Conservation (phyloP, 2,888 invertebrate species). For the Eristalinus sepulchralis region DNA sequence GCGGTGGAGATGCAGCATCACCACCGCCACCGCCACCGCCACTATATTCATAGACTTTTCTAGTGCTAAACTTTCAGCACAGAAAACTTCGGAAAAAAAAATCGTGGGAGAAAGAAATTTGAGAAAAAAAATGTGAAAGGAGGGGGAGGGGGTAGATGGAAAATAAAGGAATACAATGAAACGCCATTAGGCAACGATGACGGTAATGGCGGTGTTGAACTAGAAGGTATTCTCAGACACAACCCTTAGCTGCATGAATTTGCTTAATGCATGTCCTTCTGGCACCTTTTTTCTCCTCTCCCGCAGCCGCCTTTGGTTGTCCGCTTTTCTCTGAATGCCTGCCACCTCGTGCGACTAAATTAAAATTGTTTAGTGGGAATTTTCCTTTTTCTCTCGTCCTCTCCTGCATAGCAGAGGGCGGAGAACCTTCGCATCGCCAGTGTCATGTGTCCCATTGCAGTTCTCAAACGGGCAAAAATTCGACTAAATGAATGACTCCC, state of each 20-base stretch:
- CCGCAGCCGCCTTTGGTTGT: neutral
- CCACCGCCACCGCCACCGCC: neutral
- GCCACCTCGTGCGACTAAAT: conserved; percentile 51
- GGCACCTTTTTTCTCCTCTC: conserved; percentile 33
- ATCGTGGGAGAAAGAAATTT: neutral
- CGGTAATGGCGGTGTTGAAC: conserved; percentile 35
- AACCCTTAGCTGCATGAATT: conserved; percentile 49
- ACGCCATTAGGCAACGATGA: conserved; percentile 61
- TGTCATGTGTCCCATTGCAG: conserved; percentile 52
- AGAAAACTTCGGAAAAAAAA: neutral
- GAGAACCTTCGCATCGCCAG: conserved; percentile 46
- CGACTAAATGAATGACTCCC: conserved; percentile 63
- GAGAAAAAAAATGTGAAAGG: neutral
- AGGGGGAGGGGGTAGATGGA: conserved; percentile 13
- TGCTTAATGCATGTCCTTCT: conserved; percentile 58
- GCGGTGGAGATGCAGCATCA: neutral
- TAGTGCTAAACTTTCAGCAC: conserved; percentile 1
- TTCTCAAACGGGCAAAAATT: conserved; percentile 21
- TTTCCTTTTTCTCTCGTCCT: conserved; percentile 2
- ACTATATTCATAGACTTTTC: neutral
- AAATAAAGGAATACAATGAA: conserved; percentile 65
- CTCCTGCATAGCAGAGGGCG: neutral
- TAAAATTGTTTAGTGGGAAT: conserved; percentile 68
- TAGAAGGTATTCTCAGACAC: conserved; percentile 37
- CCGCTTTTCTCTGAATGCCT: neutral